Evolutionary conservation across 2,797 vertebrate species (phyloP).

Genomic region (Typhlichthys eigenmanni): DNA sequence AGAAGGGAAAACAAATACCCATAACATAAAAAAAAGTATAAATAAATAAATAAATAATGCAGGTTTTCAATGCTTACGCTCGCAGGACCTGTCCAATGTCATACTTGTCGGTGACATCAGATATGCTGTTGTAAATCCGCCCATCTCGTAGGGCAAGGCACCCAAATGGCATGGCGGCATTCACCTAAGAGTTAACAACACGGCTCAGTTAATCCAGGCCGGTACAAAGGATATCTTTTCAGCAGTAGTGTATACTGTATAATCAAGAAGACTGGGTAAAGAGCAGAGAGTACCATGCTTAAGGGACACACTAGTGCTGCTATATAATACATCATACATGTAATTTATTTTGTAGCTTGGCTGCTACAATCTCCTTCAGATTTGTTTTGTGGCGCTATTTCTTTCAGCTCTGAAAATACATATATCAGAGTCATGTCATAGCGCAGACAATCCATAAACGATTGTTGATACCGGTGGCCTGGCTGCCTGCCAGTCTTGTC

Average conservation of each 20-base stretch:
- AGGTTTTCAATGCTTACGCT: conserved; percentile 75
- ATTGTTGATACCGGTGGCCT: conserved; percentile 46
- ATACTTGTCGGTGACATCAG: conserved; percentile 87
- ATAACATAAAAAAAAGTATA: conserved; percentile 12
- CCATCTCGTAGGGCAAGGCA: conserved; percentile 87
- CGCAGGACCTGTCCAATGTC: conserved; percentile 86
- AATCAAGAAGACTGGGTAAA: too few relatives aligned
- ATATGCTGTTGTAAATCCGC: conserved; percentile 81
- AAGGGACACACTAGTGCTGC: too few relatives aligned
- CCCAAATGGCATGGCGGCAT: conserved; percentile 87
- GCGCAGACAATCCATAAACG: conserved; percentile 39
- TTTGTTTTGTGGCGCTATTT: neutral
- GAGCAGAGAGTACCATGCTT: too few relatives aligned
- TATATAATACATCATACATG: too few relatives aligned
- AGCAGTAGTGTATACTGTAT: too few relatives aligned
- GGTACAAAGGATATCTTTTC: too few relatives aligned
- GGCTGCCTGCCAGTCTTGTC: conserved; percentile 62
- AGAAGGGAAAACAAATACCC: neutral
- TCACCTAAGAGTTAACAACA: conserved; percentile 67
- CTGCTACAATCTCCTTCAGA: too few relatives aligned
- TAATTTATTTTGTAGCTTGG: too few relatives aligned
- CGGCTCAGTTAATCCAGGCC: conserved; percentile 15
- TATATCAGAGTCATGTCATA: conserved; percentile 28
- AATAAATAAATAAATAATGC: conserved; percentile 5
- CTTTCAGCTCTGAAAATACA: conserved; percentile 33